Conservation (phyloP, 23 tunicate species). For the Aplidium turbinatum region DNA sequence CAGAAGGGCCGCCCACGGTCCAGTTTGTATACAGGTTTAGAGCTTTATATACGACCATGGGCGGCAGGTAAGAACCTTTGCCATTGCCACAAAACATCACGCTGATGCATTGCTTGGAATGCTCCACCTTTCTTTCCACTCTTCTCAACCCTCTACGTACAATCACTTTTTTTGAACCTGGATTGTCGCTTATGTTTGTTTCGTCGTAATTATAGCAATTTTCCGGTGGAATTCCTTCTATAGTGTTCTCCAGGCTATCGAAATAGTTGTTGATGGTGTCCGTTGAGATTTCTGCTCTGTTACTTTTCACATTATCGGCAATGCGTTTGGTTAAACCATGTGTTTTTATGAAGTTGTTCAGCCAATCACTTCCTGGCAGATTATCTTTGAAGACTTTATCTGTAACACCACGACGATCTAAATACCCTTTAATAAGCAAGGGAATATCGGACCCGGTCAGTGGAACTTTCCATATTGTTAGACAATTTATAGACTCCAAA, state of each 20-base stretch:
- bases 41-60: conserved; percentile 29
- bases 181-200: conserved; percentile 10
- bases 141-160: conserved; percentile 15
- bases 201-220: conserved; percentile 23
- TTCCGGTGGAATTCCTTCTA: conserved; percentile 7
- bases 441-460: background rate
- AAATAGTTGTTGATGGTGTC: conserved; percentile 14
- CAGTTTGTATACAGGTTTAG: conserved; percentile 6
- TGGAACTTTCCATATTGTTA: conserved; percentile 14
- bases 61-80: conserved; percentile 2
- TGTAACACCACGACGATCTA: background rate
- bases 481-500: background rate
- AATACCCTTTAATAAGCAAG: background rate
- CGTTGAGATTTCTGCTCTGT: background rate
- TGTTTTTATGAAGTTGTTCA: background rate
- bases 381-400: conserved; percentile 2
- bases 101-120: conserved; percentile 6
- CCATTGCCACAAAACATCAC: conserved; percentile 21
- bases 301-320: conserved; percentile 13
- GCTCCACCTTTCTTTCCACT: background rate
- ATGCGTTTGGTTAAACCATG: conserved; percentile 4
- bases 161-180: conserved; percentile 24
- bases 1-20: conserved; percentile 23
- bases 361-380: conserved; percentile 12
- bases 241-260: background rate